Evolutionary conservation across 2,888 invertebrate species (phyloP), one percentile per base, ranked within the genome.

Genomic region (Chrysomela aeneicollis): DNA sequence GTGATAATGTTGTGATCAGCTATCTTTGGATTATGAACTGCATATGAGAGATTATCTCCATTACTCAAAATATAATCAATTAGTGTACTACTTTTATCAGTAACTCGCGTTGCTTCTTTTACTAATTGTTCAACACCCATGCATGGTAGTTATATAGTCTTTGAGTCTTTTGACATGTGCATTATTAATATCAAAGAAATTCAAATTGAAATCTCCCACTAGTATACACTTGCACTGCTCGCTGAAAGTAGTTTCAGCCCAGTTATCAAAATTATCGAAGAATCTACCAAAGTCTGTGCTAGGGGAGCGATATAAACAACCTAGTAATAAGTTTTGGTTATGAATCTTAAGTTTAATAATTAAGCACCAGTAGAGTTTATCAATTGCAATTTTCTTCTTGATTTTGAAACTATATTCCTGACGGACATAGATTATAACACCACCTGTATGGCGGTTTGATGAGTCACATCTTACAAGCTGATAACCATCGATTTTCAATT

Each of bases 91-190:
- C n/a, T n/a, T n/a, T n/a, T n/a, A n/a, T n/a, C n/a, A n/a, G n/a
- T n/a, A n/a, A n/a, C n/a, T n/a, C n/a, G n/a, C n/a, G n/a, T n/a
- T n/a, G n/a, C n/a, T n/a, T n/a, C n/a, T n/a, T n/a, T n/a, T n/a
- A 51, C 51, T 51, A 22, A 21, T 22, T 51, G 51, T 51, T 51
- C 51, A 21, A 51, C 51, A 51, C 51, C 51, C n/a, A n/a, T n/a
- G n/a, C 51, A 51, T 22, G 10, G 22, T 22, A 26, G 51, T 51
- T 10, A 50, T 50, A 50, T 50, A 21, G n/a, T 21, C 21, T 50
- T 50, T 50, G 50, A 50, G 22, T 50, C 10, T 19, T 50, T 21
- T 50, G n/a, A 50, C 18, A 50, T 50, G 21, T 50, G 21, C 10
- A 50, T 50, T 50, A 50, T 50, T 21, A 50, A 50, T 21, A 22